Base-by-base conservation (phyloP, 2,113 vertebrate species). In the Psettodes erumei region DNA sequence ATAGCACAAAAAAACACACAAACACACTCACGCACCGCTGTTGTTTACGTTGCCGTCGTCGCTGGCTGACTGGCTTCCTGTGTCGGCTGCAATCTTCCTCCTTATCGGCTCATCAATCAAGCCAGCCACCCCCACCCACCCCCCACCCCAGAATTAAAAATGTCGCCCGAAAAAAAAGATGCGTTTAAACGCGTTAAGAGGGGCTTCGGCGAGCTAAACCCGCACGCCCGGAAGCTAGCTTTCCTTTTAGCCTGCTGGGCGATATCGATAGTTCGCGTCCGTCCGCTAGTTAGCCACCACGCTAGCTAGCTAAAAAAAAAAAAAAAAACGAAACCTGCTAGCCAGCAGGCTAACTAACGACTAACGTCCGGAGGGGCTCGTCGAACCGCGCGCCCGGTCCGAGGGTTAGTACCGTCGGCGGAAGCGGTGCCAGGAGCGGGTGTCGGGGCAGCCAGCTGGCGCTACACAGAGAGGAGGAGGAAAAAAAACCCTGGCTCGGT, bases 11-110 rank as follows among this genome's bases (percentile, higher is more conserved):
- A n/a, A n/a, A n/a, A n/a, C n/a, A n/a, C n/a, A n/a, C n/a, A n/a
- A n/a, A n/a, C n/a, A 30, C 54, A 69, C 63, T 69, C 60, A 63
- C 71, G 67, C 79, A 68, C 72, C 51, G 37, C 61, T 10, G 81
- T 21, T 81, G 82, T 81, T 86, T 76, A 50, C 66, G 71, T 66
- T 81, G 72, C 77, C 47, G 51, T 70, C 51, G 77, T 18, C 47
- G 71, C 56, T 59, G n/a, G 65, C n/a, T 42, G 65, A 53, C 15
- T 58, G 64, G 77, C 88, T 90, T 90, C 89, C 89, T 86, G 89
- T 87, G 70, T 58, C 23, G 51, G 67, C 64, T 67, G 25, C 63
- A 61, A 61, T 33, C 33, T 56, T 76, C 67, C 70, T 72, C 54
- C 70, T 75, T 65, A 69, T 78, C 53, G 59, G 60, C 72, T 73